Evolutionary conservation across 2,113 vertebrate genomes (phyloP), one percentile per base, ranked within the genome.

Genomic region (Electrona antarctica): DNA sequence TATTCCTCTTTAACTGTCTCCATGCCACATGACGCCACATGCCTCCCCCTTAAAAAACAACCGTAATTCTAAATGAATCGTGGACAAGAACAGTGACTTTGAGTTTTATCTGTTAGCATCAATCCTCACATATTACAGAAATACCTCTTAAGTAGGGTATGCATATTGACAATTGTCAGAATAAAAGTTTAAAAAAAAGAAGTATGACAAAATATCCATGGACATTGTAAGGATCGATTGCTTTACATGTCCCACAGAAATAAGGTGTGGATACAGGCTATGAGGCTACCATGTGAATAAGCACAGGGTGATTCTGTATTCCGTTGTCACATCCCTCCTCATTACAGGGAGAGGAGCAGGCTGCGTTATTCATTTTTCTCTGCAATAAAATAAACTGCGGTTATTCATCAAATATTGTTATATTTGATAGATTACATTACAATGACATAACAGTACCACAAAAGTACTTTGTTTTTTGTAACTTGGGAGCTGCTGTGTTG

Each of bases 201-300:
- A 77, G 33, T 15, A 13, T 28, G 28, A 55, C 48, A 60, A 72
- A 11, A 41, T 59, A 67, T 67, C 7, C 10, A 67, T 33, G 28
- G 74, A 64, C 45, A 79, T 60, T 72, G 65, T 8, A 41, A 47
- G 54, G 63, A 59, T 81, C 65, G 73, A 84, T 82, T 72, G 63
- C 68, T 51, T 54, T 51, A 9, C 71, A 62, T 69, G 13, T 49
- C 67, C 68, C 49, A 71, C 56, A 45, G 9, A 0, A 33, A 55
- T 51, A 14, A 52, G 8, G 60, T 67, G 57, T 2, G 2, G 29
- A 33, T 4, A n/a, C n/a, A n/a, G n/a, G n/a, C n/a, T n/a, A 54
- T 71, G 47, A 77, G 68, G 33, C 48, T 64, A n/a, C 61, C 78
- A 75, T 83, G 12, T n/a, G 46, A 79, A 83, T 78, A 41, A 77